phyloP scores from a whole-genome alignment of 2,888 invertebrate genomes.

The Ectemnius lituratus region DNA sequence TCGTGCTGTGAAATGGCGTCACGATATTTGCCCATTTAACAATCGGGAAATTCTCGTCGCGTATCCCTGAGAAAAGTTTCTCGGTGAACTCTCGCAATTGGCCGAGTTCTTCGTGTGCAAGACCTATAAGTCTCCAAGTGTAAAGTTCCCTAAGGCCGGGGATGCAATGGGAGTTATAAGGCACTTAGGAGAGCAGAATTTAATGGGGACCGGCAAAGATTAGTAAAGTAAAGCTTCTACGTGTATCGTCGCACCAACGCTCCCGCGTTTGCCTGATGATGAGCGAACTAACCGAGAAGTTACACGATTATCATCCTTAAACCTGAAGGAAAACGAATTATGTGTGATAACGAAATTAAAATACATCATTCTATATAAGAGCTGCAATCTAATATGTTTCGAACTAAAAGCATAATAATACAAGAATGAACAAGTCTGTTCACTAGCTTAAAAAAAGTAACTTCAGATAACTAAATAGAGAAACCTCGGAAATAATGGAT shows the following conservation, averaged over 20 bases:
- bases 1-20: neutral
- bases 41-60: neutral
- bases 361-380: neutral
- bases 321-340: neutral
- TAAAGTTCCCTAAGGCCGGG: neutral
- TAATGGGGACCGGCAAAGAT: slow-evolving; percentile 1
- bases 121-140: neutral
- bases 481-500: no score
- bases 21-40: neutral
- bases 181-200: neutral
- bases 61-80: neutral
- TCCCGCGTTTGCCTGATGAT: neutral
- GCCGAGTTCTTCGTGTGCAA: neutral
- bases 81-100: neutral
- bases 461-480: slow-evolving; percentile 23
- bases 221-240: slow-evolving; percentile 2
- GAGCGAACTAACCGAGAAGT: neutral
- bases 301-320: no score
- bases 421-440: no score
- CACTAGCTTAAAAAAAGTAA: slow-evolving; percentile 20
- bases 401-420: neutral
- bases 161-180: neutral
- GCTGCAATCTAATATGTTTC: slow-evolving; percentile 33
- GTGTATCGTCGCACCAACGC: neutral
- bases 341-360: slow-evolving; percentile 11